Conservation (phyloP, 1,140 invertebrate genomes). For the Proales similis region DNA sequence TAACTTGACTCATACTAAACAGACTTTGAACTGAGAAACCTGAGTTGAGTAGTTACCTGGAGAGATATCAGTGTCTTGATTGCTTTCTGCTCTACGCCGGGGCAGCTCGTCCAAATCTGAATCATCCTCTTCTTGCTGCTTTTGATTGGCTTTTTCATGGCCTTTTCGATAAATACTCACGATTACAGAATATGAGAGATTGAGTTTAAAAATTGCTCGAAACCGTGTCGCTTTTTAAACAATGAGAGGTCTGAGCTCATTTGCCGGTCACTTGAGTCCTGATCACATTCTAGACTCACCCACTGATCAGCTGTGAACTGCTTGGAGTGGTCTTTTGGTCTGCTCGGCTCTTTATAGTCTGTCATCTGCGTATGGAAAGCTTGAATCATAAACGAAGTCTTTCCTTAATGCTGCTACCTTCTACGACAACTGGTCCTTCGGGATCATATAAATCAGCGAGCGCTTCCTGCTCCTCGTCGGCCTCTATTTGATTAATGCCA, state of each 20-base stretch:
- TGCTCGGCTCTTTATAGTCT: too few species aligned
- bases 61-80: not conserved
- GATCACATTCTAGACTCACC: slow-evolving; percentile 10
- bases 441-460: slow-evolving; percentile 14
- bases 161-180: too few species aligned
- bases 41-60: not conserved
- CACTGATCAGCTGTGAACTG: slow-evolving; percentile 1
- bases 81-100: not conserved
- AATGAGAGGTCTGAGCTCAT: not conserved
- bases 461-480: slow-evolving; percentile 25
- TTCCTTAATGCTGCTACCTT: too few species aligned
- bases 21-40: not conserved
- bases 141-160: slow-evolving; percentile 3
- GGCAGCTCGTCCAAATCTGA: slow-evolving; percentile 12
- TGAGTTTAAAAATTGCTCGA: not conserved
- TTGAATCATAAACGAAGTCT: too few species aligned
- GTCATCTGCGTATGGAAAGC: too few species aligned
- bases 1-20: not conserved
- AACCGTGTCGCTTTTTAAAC: slow-evolving; percentile 33
- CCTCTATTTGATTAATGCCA: slow-evolving; percentile 18
- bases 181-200: not conserved
- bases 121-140: not conserved
- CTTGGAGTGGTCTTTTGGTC: slow-evolving; percentile 10
- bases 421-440: slow-evolving; percentile 22
- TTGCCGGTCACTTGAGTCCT: not conserved